Evolutionary conservation across 2,888 invertebrate species (phyloP), one percentile per base, ranked within the genome.

Genomic region (Cecidostiba fungosa): DNA sequence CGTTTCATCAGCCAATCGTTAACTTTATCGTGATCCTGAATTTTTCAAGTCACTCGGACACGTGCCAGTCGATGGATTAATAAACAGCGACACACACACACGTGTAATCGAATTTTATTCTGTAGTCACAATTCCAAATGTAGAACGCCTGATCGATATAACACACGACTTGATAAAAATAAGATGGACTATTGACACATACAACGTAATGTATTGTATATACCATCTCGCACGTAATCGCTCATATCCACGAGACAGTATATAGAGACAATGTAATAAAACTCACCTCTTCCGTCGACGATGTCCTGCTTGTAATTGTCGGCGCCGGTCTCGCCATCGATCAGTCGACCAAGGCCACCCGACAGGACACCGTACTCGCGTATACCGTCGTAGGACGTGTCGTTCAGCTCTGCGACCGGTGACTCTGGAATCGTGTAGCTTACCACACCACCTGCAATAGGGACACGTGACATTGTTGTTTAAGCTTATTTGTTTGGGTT

Each of bases 331-430:
- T 95, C 95, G 10, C 96, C 96, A 91, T 96, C 96, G 80, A 95
- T 94, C 85, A 97, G 94, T 87, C 96, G 95, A 36, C 97, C 97
- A 69, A 97, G 94, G 66, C 97, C 97, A 70, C 95, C 95, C 82
- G 93, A 94, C 85, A 95, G 92, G 87, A 93, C 90, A 72, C 94
- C 94, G 81, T 91, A 87, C 2, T 62, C 79, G 82, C 90, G 90
- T 81, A 91, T 91, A 2, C 96, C 96, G 91, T 97, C 97, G 93
- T 96, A 97, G 32, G 95, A 95, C 88, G 94, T 94, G 93, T 97
- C 97, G 91, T 93, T 93, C 92, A 95, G 89, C 87, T 94, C 94
- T 77, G 93, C 92, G 74, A 93, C 91, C 82, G 94, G 93, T 89
- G 95, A 94, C 89, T 94, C 94, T 3, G 95, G 95, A 86, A 94